These are phyloP conservation scores for Cactoblastis cactorum DNA, from an alignment of 2,888 invertebrate genomes.

Conservation along the genomic window DNA sequence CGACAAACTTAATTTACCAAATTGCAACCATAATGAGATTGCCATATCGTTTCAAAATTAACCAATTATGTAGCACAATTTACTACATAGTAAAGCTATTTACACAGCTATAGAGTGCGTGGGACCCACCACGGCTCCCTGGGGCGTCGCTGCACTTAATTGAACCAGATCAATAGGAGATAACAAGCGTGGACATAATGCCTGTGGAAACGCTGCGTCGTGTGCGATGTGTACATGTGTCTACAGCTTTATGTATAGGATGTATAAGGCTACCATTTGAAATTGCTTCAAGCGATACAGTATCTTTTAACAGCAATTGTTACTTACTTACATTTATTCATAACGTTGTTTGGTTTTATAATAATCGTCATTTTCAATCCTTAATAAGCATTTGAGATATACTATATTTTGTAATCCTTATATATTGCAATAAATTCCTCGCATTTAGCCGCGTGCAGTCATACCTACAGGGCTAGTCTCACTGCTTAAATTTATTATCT, in stretches of 20 bases:
- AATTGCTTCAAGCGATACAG: neutral
- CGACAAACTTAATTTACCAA: too few species aligned
- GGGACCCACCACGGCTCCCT: conserved; percentile 41
- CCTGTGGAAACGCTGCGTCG: conserved; percentile 37
- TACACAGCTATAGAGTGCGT: conserved; percentile 19
- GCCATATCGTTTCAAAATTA: neutral
- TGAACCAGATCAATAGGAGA: conserved; percentile 76
- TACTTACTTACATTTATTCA: too few species aligned
- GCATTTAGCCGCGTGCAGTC: too few species aligned
- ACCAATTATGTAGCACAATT: neutral
- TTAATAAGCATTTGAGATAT: too few species aligned
- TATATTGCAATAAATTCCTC: too few species aligned
- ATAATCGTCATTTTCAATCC: too few species aligned
- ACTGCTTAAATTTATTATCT: too few species aligned
- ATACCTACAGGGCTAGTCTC: too few species aligned
- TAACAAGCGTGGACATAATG: conserved; percentile 64
- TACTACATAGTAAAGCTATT: conserved; percentile 2
- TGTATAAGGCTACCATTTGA: neutral
- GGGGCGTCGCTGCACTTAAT: conserved; percentile 68
- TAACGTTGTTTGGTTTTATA: too few species aligned
- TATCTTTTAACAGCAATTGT: neutral
- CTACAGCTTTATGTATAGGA: neutral
- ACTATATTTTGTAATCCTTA: too few species aligned
- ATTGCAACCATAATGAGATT: too few species aligned
- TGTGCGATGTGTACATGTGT: neutral